phyloP scores from a whole-genome alignment of 2,113 vertebrate genomes.

The Etheostoma cragini region DNA sequence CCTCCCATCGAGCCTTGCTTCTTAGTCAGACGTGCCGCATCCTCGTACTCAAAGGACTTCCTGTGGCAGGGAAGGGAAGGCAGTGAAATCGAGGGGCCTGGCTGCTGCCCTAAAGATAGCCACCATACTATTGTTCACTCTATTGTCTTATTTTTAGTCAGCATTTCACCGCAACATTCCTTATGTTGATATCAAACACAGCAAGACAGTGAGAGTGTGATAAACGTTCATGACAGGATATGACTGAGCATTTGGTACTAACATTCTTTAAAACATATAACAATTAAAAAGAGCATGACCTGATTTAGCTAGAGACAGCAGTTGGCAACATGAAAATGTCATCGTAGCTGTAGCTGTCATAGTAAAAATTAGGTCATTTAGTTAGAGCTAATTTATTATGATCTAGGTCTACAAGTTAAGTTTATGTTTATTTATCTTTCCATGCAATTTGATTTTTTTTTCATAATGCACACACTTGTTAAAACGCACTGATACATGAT shows the following conservation, averaged over 20 bases:
- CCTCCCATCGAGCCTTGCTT: slow-evolving; percentile 78
- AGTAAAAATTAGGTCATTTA: not conserved
- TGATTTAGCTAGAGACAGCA: not conserved
- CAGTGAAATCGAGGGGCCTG: slow-evolving; percentile 31
- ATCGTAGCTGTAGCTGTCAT: not conserved
- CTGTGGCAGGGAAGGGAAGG: slow-evolving; percentile 74
- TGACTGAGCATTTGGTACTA: slow-evolving; percentile 21
- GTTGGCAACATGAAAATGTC: not conserved
- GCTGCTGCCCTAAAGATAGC: slow-evolving; percentile 42
- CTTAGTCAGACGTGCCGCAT: slow-evolving; percentile 87
- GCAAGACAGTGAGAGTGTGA: not conserved
- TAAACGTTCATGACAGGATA: slow-evolving; percentile 27
- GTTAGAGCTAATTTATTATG: not conserved
- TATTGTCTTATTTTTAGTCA: slow-evolving; percentile 9
- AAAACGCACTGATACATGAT: not conserved
- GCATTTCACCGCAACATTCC: not conserved
- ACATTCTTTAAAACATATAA: not conserved
- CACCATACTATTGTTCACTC: slow-evolving; percentile 12
- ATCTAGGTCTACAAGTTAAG: not conserved
- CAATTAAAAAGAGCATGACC: not conserved
- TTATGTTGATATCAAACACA: slow-evolving; percentile 43
- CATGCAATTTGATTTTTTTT: not conserved
- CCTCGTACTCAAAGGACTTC: slow-evolving; percentile 99
- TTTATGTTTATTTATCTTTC: not conserved
- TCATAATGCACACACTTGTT: not conserved